Evolutionary conservation across 2,888 invertebrate species (phyloP).

Genomic region (Autographa pulchrina): DNA sequence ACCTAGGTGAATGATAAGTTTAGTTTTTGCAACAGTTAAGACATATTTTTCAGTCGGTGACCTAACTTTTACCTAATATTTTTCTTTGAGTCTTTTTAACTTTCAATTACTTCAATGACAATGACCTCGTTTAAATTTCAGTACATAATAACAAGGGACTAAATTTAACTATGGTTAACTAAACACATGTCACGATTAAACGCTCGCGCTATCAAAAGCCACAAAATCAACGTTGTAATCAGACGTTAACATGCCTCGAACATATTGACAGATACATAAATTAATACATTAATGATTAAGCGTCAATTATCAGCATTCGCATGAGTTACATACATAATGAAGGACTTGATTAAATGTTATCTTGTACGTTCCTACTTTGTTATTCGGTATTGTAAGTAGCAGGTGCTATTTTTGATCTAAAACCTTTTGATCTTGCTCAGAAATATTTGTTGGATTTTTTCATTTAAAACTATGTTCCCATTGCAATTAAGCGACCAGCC

Average conservation of each 20-base stretch:
- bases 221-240: conserved; percentile 37
- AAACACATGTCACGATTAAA: background rate
- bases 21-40: too few species aligned
- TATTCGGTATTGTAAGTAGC: background rate
- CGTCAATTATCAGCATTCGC: conserved; percentile 34
- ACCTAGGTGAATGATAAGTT: too few species aligned
- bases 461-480: too few species aligned
- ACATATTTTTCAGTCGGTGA: too few species aligned
- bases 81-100: too few species aligned
- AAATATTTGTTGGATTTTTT: too few species aligned
- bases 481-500: too few species aligned
- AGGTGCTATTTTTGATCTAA: background rate
- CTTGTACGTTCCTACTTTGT: conserved; percentile 12
- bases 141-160: too few species aligned
- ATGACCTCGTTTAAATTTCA: too few species aligned
- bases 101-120: too few species aligned
- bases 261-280: conserved; percentile 43
- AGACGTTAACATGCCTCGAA: conserved; percentile 27
- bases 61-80: too few species aligned
- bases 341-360: conserved; percentile 37
- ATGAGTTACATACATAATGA: conserved; percentile 35
- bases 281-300: conserved; percentile 39
- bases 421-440: too few species aligned
- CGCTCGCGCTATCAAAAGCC: conserved; percentile 5
- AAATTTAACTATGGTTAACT: background rate